Conservation (phyloP, 2,113 vertebrate species). For the Alethe diademata region DNA sequence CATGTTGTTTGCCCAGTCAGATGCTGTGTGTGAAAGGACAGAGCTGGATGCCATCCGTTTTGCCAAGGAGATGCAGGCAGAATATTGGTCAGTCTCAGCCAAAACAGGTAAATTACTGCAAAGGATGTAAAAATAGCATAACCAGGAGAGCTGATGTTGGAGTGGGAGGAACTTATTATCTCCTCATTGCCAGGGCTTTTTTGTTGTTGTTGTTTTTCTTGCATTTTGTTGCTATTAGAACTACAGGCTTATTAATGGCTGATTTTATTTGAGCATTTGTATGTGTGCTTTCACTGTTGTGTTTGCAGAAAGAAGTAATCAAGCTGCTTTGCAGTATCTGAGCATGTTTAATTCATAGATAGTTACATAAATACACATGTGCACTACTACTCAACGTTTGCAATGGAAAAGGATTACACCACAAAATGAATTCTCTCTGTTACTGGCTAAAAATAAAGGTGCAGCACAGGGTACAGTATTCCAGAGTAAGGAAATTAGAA, state of each 20-base stretch:
- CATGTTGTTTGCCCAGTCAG: conserved; percentile 69
- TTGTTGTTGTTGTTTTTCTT: neutral
- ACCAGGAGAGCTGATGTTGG: neutral
- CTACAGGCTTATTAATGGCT: neutral
- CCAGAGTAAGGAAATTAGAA: neutral
- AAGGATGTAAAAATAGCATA: neutral
- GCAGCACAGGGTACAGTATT: neutral
- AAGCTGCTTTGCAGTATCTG: neutral
- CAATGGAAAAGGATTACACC: neutral
- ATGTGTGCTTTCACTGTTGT: neutral
- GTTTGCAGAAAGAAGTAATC: neutral
- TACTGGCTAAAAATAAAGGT: neutral
- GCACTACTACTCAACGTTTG: neutral
- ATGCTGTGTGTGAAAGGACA: conserved; percentile 77
- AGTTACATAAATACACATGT: neutral
- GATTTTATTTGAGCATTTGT: neutral
- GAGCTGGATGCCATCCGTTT: conserved; percentile 83
- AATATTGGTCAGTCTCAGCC: conserved; percentile 91
- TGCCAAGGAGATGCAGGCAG: conserved; percentile 84
- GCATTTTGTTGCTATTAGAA: neutral
- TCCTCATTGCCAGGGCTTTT: neutral
- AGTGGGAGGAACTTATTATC: neutral
- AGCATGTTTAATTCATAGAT: conserved; percentile 19
- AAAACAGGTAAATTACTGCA: conserved; percentile 81
- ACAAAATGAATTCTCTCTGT: neutral